Evolutionary conservation across 2,888 invertebrate species (phyloP), one percentile per base, ranked within the genome.

Genomic region (Leucania comma): DNA sequence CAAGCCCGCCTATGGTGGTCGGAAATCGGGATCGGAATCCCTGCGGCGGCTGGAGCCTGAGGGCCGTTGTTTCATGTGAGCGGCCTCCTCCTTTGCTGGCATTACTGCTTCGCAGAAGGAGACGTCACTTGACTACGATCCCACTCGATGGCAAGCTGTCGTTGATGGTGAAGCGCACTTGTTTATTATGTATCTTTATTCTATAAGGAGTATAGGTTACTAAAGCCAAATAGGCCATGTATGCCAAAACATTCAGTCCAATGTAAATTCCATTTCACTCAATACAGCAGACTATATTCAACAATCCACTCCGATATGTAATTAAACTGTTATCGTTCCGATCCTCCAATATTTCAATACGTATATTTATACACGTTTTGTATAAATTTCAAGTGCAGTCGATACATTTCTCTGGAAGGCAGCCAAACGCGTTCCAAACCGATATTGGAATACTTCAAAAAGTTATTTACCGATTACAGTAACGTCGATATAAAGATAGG

Each of bases 341-440:
- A 12, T 35, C n/a, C 24, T 1, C 3, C 38, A 17, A 63, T 62
- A 50, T 2, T 29, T 3, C 51, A 26, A 3, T 53, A 42, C 10
- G 6, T 54, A 42, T 46, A 42, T 35, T 9, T 35, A 50, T n/a
- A 17, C 22, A 42, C 20, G 42, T 54, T 71, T 38, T 61, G 71
- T 48, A 71, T 57, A 38, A 42, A 48, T 32, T 50, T 63, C 48
- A 26, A 72, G 63, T 72, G 56, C 56, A 32, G 24, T 24, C 71
- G 53, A 53, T 61, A 72, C 72, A 72, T 72, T 72, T 72, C 56
- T 14, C 71, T 72, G 71, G 71, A 72, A 29, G 12, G 0, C 1
- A 12, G 72, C 71, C 71, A 72, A 72, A 63, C 32, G 61, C 2
- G 29, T 32, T 51, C 9, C n/a, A 1, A 32, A 1, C 56, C 38